Base-by-base conservation (phyloP, 2,797 vertebrate genomes). In the Phoeniculus purpureus region DNA sequence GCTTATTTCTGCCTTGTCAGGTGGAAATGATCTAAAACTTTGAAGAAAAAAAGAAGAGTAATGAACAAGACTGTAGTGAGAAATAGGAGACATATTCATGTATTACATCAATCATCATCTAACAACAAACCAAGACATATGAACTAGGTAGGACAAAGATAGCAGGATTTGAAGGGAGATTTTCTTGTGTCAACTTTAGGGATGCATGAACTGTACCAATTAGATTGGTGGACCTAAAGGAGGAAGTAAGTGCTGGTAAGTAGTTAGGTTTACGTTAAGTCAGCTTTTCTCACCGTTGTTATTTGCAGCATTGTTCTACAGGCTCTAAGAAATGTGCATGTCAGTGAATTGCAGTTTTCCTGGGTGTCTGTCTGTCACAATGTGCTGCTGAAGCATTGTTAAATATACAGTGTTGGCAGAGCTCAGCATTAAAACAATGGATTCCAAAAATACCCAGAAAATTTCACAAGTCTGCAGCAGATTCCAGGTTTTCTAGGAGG, bases 321-420 rank as follows among this genome's bases (percentile, higher is more conserved):
- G 45, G 59, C 72, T 37, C 66, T 27, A 51, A 54, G 60, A 13
- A 20, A 29, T 2, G 25, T 51, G 56, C 67, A 11, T 3, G 16
- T 7, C 29, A 21, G 58, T 13, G 59, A 89, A 54, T 14, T 83
- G 56, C 59, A 75, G 52, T n/a, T 77, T 76, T 67, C 47, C 89
- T 62, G 47, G 13, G 22, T 62, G 66, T 85, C 45, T 87, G 61
- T 71, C 81, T 86, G 62, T 81, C 22, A 6, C 2, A 2, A 76
- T 2, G 8, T 31, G 91, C 90, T 86, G 83, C 85, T 60, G 85
- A 89, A 45, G 64, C 58, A 77, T 68, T 75, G 81, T 79, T 54
- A 87, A 87, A 89, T 43, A 64, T 9, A 90, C 75, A 76, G 68
- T 59, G 66, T 4, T 91, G 80, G 92, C 87, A 91, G 92, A 91